phyloP scores from a whole-genome alignment of 2,888 invertebrate species.

The Heteropelma amictum region DNA sequence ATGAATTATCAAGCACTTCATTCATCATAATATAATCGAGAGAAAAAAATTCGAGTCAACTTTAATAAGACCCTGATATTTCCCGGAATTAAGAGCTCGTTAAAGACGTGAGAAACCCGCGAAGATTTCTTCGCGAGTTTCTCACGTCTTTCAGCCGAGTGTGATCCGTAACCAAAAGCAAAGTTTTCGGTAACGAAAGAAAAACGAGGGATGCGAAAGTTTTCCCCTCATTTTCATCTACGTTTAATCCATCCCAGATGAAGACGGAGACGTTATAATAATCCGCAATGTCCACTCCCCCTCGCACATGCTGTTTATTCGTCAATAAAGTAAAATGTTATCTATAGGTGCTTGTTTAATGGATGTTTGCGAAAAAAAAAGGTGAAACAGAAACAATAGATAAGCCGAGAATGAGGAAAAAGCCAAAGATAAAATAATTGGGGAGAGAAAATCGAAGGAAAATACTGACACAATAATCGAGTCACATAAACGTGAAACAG shows the following conservation, averaged over 20 bases:
- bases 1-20: too few species aligned
- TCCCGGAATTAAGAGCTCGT: too few species aligned
- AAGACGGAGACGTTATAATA: slow-evolving; percentile 27
- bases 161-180: not conserved
- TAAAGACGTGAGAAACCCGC: too few species aligned
- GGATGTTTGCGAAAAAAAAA: not conserved
- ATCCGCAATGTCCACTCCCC: slow-evolving; percentile 25
- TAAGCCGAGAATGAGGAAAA: not conserved
- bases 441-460: not conserved
- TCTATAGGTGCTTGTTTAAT: slow-evolving; percentile 16
- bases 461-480: not conserved
- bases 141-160: not conserved
- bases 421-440: not conserved
- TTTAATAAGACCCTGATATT: too few species aligned
- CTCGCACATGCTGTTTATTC: slow-evolving; percentile 13
- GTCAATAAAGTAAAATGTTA: slow-evolving; percentile 7
- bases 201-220: not conserved
- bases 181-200: not conserved
- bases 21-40: too few species aligned
- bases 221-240: slow-evolving; percentile 11
- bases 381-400: not conserved
- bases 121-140: not conserved
- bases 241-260: slow-evolving; percentile 1
- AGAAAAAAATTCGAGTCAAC: too few species aligned
- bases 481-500: slow-evolving; percentile 4